Evolutionary conservation across 2,888 invertebrate genomes (phyloP).

Genomic region (Cryptophagus acutangulus): DNA sequence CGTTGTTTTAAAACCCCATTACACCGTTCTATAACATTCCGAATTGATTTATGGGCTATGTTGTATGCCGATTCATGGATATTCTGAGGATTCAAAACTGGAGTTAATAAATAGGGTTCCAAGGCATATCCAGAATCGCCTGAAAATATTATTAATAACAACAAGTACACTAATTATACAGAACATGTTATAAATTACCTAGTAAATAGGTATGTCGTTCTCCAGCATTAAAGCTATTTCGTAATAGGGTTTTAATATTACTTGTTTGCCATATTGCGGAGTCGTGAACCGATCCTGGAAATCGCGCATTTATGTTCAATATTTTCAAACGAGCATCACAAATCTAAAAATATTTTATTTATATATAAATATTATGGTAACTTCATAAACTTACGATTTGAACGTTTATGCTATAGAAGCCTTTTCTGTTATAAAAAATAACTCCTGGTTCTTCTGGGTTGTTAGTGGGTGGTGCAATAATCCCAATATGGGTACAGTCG

Average conservation of each 20-base stretch:
- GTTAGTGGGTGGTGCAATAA: constrained; percentile 1
- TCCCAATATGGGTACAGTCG: constrained; percentile 4
- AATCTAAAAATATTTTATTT: constrained; percentile 1
- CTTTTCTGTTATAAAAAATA: background rate
- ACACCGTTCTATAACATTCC: constrained; percentile 14
- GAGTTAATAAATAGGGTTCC: constrained; percentile 9
- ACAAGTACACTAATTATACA: background rate
- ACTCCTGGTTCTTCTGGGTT: constrained; percentile 1
- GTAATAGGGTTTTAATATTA: constrained; percentile 7
- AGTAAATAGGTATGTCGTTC: constrained; percentile 3
- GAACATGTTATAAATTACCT: background rate
- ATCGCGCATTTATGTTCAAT: constrained; percentile 13
- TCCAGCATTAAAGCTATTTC: constrained; percentile 9
- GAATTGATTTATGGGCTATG: constrained; percentile 9
- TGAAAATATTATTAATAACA: background rate
- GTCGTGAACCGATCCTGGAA: constrained; percentile 14
- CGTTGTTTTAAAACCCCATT: constrained; percentile 14
- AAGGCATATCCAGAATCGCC: constrained; percentile 6
- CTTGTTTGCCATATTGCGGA: constrained; percentile 12
- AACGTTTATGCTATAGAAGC: background rate
- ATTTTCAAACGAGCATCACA: constrained; percentile 13
- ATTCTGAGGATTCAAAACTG: constrained; percentile 2
- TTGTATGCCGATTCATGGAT: constrained; percentile 2
- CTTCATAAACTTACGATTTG: constrained; percentile 4
- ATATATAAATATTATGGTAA: constrained; percentile 1